phyloP scores from a whole-genome alignment of 2,797 vertebrate genomes.

The Aselliscus stoliczkanus region DNA sequence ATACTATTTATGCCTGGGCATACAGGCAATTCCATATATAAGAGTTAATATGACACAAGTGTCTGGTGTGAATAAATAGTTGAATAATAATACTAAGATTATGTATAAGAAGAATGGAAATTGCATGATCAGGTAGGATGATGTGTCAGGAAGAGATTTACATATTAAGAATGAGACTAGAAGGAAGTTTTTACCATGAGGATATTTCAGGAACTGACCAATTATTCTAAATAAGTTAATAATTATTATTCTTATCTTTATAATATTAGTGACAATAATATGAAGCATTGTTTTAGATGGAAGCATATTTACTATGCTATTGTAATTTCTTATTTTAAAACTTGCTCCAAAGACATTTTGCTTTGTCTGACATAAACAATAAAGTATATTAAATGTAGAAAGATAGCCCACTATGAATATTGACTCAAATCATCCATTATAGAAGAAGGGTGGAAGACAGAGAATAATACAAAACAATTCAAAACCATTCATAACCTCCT shows the following conservation, averaged over 20 bases:
- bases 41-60: neutral
- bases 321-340: neutral
- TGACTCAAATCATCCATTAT: neutral
- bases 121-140: neutral
- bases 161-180: neutral
- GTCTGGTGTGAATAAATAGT: neutral
- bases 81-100: neutral
- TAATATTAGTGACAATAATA: neutral
- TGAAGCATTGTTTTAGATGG: neutral
- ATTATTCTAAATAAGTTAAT: conserved; percentile 1
- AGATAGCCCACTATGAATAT: neutral
- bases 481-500: neutral
- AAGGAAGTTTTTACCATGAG: neutral
- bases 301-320: neutral
- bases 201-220: neutral
- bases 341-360: neutral
- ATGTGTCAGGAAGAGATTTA: neutral
- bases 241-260: neutral
- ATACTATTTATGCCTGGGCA: neutral
- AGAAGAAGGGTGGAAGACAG: neutral
- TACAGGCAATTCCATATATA: neutral
- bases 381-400: neutral
- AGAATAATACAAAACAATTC: neutral
- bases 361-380: conserved; percentile 9
- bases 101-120: neutral